Conservation (phyloP, 2,888 invertebrate genomes). For the Megaustenia siamemsis region DNA sequence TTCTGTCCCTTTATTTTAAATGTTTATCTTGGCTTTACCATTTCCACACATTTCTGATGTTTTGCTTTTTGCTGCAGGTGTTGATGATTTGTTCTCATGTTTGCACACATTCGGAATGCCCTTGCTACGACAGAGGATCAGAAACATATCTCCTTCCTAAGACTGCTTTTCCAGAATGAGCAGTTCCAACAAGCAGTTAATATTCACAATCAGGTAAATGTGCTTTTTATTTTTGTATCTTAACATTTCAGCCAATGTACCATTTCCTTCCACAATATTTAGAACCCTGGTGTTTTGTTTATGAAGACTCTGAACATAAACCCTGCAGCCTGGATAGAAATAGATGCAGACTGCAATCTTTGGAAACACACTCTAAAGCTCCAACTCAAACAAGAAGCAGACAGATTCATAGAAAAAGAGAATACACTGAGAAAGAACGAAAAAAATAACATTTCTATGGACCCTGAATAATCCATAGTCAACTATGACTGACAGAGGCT, state of each 20-base stretch:
- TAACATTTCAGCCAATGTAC: not conserved
- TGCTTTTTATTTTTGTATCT: not conserved
- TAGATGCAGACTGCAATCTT: no score
- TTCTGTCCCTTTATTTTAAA: not conserved
- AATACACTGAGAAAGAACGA: no score
- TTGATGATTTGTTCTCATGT: conserved; percentile 64
- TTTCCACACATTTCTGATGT: not conserved
- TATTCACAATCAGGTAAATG: conserved; percentile 71
- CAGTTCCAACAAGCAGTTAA: conserved; percentile 73
- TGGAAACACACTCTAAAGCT: no score
- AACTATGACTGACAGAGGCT: no score
- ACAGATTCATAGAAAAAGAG: no score
- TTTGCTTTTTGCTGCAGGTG: conserved; percentile 37
- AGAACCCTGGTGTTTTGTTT: not conserved
- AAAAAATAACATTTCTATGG: no score
- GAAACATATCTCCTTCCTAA: conserved; percentile 70
- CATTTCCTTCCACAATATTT: not conserved
- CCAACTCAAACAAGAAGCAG: no score
- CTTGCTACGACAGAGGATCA: conserved; percentile 67
- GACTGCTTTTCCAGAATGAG: conserved; percentile 70
- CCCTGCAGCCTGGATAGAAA: no score
- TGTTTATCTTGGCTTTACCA: not conserved
- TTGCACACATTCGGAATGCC: conserved; percentile 63
- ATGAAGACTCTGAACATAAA: no score
- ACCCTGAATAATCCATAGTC: no score